Evolutionary conservation across 2,797 vertebrate species (phyloP).

Genomic region (Luscinia megarhynchos): DNA sequence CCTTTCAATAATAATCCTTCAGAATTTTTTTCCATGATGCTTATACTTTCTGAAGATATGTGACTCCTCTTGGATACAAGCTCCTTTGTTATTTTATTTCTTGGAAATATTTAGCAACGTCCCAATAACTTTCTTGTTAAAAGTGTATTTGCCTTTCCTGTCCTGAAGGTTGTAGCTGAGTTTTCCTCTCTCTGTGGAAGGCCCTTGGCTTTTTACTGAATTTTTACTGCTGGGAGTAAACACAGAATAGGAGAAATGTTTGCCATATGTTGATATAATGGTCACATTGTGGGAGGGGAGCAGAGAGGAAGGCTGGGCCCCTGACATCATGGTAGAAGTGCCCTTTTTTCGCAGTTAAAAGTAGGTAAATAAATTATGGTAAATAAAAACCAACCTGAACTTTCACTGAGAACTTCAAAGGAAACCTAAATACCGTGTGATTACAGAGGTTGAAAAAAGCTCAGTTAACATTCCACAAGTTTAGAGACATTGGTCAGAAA

Average conservation of each 20-base stretch:
- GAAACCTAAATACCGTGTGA: slow-evolving; percentile 34
- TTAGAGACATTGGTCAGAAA: slow-evolving; percentile 37
- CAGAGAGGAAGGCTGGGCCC: slow-evolving; percentile 44
- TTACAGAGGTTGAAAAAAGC: slow-evolving; percentile 23
- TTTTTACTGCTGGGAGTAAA: slow-evolving; percentile 72
- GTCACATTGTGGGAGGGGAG: slow-evolving; percentile 65
- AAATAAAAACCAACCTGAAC: slow-evolving; percentile 66
- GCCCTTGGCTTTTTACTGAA: slow-evolving; percentile 59
- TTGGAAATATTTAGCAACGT: slow-evolving; percentile 71
- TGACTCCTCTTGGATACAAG: slow-evolving; percentile 64
- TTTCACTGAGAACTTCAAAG: slow-evolving; percentile 62
- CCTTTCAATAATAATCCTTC: slow-evolving; percentile 59
- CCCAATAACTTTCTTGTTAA: slow-evolving; percentile 70
- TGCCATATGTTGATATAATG: slow-evolving; percentile 73
- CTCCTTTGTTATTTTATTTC: slow-evolving; percentile 66
- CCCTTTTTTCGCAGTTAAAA: slow-evolving; percentile 50
- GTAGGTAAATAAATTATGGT: slow-evolving; percentile 60
- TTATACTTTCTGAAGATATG: slow-evolving; percentile 62
- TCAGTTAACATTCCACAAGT: slow-evolving; percentile 6
- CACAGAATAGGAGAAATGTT: slow-evolving; percentile 65
- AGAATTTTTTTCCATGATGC: slow-evolving; percentile 49
- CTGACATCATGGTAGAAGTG: slow-evolving; percentile 62
- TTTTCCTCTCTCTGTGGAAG: slow-evolving; percentile 52
- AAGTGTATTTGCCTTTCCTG: slow-evolving; percentile 67
- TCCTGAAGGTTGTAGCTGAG: slow-evolving; percentile 57